A percentile compares a stretch with the other conserved stretches of the same genome.
phyloP scores from a whole-genome alignment of 1,140 invertebrate species.

The Ceratitis capitata region DNA sequence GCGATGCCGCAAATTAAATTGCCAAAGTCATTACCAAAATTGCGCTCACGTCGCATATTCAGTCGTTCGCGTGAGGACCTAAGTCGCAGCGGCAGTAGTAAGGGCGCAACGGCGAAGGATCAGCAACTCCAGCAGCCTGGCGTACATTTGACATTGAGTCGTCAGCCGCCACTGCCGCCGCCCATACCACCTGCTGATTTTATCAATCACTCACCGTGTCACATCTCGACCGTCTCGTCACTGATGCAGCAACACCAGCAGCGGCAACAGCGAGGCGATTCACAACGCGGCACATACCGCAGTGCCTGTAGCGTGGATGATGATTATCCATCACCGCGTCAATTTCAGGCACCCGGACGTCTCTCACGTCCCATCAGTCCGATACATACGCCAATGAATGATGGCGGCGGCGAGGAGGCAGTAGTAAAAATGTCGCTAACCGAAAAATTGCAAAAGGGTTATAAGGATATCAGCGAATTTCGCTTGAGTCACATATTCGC shows the following conservation, averaged over 20 bases:
- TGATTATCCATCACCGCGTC: conserved; percentile 47
- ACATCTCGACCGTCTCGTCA: conserved; percentile 60
- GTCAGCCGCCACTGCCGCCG: background rate
- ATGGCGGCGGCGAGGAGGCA: background rate
- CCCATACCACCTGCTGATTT: conserved; percentile 50
- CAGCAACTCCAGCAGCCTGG: background rate
- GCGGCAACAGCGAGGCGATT: background rate
- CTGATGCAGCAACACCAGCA: conserved; percentile 54
- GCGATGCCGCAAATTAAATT: conserved; percentile 55
- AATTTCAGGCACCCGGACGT: background rate
- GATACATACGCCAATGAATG: background rate
- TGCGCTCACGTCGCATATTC: conserved; percentile 56
- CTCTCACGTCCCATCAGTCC: conserved; percentile 37
- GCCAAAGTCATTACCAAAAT: conserved; percentile 55
- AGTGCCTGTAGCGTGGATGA: conserved; percentile 59
- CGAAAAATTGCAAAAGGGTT: conserved; percentile 55
- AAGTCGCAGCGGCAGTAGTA: conserved; percentile 33
- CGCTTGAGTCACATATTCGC: conserved; percentile 58
- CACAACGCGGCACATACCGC: conserved; percentile 46
- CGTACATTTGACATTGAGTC: background rate
- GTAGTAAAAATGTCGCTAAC: conserved; percentile 43
- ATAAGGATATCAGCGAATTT: conserved; percentile 58
- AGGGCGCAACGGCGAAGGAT: background rate
- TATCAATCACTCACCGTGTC: conserved; percentile 57
- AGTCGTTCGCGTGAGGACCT: conserved; percentile 50